Conservation (phyloP, 2,797 vertebrate species). For the Hypotaenidia okinawae region DNA sequence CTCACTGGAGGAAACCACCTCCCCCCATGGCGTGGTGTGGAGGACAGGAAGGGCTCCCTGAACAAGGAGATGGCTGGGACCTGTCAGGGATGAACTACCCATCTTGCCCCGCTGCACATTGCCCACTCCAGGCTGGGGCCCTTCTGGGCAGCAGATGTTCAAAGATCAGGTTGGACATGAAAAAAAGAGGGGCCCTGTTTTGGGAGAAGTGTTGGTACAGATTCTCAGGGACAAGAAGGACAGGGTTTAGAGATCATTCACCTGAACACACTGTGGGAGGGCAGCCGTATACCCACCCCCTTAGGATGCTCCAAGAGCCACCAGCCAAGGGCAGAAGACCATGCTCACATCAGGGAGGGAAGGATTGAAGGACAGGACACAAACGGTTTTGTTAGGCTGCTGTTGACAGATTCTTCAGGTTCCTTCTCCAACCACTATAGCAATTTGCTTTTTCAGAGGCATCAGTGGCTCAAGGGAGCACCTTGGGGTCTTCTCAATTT, state of each 20-base stretch:
- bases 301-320: not conserved
- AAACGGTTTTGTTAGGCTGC: not conserved
- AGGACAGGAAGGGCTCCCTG: not conserved
- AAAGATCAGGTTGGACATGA: not conserved
- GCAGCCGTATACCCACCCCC: not conserved
- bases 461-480: not conserved
- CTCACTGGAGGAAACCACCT: not conserved
- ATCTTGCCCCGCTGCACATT: not conserved
- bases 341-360: not conserved
- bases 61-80: not conserved
- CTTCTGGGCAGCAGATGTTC: not conserved
- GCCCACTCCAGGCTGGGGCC: not conserved
- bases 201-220: not conserved
- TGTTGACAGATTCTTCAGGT: not conserved
- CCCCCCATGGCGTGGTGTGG: fast-evolving
- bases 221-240: not conserved
- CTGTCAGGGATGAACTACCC: not conserved
- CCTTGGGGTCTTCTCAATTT: not conserved
- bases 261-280: not conserved
- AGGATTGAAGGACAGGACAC: not conserved
- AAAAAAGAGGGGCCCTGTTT: fast-evolving
- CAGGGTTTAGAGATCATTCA: not conserved
- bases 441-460: not conserved
- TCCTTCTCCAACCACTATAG: not conserved
- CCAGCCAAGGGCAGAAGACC: not conserved